Base-by-base conservation (phyloP, 2,113 vertebrate species). In the Miniopterus natalensis region DNA sequence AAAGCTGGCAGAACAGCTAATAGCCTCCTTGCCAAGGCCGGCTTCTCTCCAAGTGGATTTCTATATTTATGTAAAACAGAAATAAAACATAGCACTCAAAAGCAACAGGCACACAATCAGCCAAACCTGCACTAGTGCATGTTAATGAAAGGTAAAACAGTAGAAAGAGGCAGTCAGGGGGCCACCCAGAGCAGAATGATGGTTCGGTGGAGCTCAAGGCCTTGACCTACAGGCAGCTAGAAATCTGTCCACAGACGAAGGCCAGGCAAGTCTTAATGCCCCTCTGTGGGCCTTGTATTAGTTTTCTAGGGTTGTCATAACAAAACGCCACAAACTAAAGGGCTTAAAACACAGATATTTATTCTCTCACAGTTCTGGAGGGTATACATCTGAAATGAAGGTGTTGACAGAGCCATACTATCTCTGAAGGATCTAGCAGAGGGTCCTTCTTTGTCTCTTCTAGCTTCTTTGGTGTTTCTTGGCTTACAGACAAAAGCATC, bases 41-140 rank as follows among this genome's bases (percentile, higher is more conserved):
- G 97, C 88, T 42, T 57, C 61, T 45, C 57, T 95, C 90, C 96
- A 98, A 98, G 80, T 36, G 80, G 81, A 36, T 75, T 97, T 97
- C 95, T 97, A 89, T 96, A 78, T 97, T 97, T 96, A 95, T 91
- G 71, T 92, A 95, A 86, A 97, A 87, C 83, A 86, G 77, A 97
- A 55, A 97, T 71, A 94, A 96, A 97, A 92, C 71, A 95, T 55
- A 97, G 87, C 45, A 14, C 93, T 74, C 84, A 96, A 97, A 59
- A 59, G 89, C 78, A n/a, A 1, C 83, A 96, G 94, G 92, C 93
- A 81, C 4, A 1, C 65, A 86, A 63, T 23, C 15, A 96, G 75
- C 68, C 95, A 66, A 63, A 27, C 87, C 68, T 51, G 59, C 4
- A 63, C n/a, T 55, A 84, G 36, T 70, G 68, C 92, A 6, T 68